Evolutionary conservation across 2,113 vertebrate species (phyloP).

Genomic region (Mus spicilegus): DNA sequence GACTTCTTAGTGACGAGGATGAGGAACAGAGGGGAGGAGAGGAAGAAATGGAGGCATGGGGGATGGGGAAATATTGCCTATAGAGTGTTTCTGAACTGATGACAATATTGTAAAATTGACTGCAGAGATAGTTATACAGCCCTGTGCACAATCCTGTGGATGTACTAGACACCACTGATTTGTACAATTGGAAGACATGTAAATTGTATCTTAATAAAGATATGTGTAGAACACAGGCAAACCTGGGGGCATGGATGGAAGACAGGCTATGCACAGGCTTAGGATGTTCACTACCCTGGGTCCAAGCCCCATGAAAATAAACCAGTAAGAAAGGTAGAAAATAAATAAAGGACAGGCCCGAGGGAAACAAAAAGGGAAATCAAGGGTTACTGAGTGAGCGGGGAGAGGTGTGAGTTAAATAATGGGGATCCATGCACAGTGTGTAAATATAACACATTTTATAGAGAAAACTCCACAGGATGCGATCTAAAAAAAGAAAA

Average conservation of each 20-base stretch:
- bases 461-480: neutral
- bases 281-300: neutral
- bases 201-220: slow-evolving; percentile 10
- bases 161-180: neutral
- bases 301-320: neutral
- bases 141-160: neutral
- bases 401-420: neutral
- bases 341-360: neutral
- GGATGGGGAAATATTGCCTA: neutral
- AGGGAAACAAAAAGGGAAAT: neutral
- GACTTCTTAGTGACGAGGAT: neutral
- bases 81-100: neutral
- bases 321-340: neutral
- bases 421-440: neutral
- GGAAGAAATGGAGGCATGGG: neutral
- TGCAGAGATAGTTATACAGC: neutral
- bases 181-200: neutral
- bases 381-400: neutral
- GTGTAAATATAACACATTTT: neutral
- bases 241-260: neutral
- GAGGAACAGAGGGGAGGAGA: neutral
- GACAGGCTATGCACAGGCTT: neutral
- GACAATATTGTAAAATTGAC: slow-evolving; percentile 22
- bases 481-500: neutral
- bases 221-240: neutral